These are phyloP conservation scores for Tonatia bakeri DNA, from an alignment of 2,113 vertebrate genomes.

Conservation along the genomic window DNA sequence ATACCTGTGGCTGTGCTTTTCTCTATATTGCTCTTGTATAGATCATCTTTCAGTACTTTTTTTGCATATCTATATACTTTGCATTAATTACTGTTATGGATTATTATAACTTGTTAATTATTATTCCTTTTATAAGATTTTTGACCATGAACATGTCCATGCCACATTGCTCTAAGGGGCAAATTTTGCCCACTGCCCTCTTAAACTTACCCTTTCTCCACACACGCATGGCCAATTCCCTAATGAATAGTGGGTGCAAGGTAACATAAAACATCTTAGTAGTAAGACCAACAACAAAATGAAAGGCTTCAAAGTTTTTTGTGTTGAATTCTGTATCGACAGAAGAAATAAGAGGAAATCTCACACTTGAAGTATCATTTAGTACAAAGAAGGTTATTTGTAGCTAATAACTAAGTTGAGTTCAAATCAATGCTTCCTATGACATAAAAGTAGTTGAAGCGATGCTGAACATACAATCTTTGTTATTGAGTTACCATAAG, in stretches of 20 bases:
- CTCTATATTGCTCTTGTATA: neutral
- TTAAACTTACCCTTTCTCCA: conserved; percentile 9
- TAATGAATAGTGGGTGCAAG: neutral
- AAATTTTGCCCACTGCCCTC: neutral
- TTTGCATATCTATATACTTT: neutral
- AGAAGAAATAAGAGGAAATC: conserved; percentile 36
- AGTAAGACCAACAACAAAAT: neutral
- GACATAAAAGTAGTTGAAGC: neutral
- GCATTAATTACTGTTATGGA: neutral
- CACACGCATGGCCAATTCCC: neutral
- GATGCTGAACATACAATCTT: neutral
- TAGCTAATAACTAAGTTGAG: neutral
- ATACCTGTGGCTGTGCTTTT: neutral
- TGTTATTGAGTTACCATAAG: neutral
- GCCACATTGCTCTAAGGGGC: neutral
- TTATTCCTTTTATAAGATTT: neutral
- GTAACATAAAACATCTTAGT: conserved; percentile 11
- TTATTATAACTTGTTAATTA: neutral
- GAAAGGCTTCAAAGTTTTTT: neutral
- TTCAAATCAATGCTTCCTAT: conserved; percentile 3
- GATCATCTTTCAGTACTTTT: neutral
- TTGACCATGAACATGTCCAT: neutral
- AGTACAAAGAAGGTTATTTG: conserved; percentile 16
- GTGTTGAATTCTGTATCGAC: neutral
- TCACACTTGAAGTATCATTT: neutral